phyloP scores from a whole-genome alignment of 2,113 vertebrate genomes.

The Scomber japonicus region DNA sequence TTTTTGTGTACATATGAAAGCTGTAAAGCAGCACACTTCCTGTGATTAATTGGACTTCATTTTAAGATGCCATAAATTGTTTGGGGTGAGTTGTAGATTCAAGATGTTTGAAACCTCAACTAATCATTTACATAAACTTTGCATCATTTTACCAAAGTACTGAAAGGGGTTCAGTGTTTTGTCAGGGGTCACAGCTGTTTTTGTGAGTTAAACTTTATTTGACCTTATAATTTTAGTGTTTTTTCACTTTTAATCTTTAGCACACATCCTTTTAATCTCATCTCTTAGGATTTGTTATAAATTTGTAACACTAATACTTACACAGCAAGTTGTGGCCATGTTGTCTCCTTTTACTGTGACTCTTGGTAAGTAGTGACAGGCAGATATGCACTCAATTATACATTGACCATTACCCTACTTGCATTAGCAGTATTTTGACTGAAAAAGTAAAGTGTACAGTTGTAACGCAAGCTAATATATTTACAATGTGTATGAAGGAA shows the following conservation, averaged over 20 bases:
- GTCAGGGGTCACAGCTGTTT: background rate
- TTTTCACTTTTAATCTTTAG: conserved; percentile 6
- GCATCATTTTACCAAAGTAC: conserved; percentile 13
- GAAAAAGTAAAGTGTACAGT: background rate
- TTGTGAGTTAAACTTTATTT: background rate
- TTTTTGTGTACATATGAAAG: conserved; percentile 29
- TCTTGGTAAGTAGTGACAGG: background rate
- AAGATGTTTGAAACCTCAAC: conserved; percentile 8
- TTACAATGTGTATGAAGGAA: too few species aligned
- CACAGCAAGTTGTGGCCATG: background rate
- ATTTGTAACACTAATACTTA: background rate
- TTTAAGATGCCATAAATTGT: conserved; percentile 38
- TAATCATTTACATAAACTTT: conserved; percentile 22
- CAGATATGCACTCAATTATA: too few species aligned
- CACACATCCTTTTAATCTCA: background rate
- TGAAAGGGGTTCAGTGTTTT: background rate
- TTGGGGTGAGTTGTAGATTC: conserved; percentile 21
- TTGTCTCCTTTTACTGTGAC: background rate
- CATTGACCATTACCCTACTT: too few species aligned
- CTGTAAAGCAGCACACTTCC: background rate
- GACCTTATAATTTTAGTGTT: conserved; percentile 10
- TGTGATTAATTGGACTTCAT: conserved; percentile 27
- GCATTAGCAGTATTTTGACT: background rate
- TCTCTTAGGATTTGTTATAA: background rate
- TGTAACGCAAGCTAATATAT: too few species aligned